These are phyloP conservation scores for Butorides virescens DNA, from an alignment of 2,113 vertebrate genomes.

Conservation along the genomic window DNA sequence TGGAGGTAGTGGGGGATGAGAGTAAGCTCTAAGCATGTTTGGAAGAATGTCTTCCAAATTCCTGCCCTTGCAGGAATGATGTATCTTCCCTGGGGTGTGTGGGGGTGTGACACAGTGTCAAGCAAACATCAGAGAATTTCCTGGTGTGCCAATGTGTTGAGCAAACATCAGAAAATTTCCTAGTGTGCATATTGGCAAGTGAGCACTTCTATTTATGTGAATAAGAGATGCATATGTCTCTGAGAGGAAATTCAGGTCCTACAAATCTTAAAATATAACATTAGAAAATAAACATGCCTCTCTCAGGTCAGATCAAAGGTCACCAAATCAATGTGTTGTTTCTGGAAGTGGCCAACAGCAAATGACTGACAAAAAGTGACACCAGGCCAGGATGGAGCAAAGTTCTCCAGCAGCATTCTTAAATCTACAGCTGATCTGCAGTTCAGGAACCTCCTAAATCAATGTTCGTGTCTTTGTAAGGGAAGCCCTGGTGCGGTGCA, in stretches of 20 bases:
- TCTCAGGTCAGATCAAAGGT: neutral
- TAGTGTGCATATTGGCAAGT: neutral
- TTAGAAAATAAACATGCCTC: neutral
- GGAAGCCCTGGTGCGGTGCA: neutral
- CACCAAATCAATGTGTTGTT: neutral
- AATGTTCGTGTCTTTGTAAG: neutral
- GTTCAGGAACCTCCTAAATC: neutral
- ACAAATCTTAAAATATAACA: neutral
- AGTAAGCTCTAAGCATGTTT: neutral
- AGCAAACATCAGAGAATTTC: neutral
- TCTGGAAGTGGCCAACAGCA: neutral
- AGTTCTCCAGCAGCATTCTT: neutral
- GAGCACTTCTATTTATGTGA: neutral
- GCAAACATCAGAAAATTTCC: neutral
- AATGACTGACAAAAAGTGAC: neutral
- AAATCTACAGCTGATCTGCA: neutral
- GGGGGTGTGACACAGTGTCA: neutral
- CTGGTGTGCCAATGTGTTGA: neutral
- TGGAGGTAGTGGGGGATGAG: neutral
- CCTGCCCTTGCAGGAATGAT: neutral
- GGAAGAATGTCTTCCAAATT: neutral
- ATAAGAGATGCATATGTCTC: neutral
- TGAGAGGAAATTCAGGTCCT: neutral
- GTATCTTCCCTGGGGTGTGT: neutral
- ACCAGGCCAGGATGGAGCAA: neutral